These are phyloP conservation scores for Chrysomallon squamiferum DNA, from an alignment of 1,140 invertebrate genomes.

Conservation along the genomic window DNA sequence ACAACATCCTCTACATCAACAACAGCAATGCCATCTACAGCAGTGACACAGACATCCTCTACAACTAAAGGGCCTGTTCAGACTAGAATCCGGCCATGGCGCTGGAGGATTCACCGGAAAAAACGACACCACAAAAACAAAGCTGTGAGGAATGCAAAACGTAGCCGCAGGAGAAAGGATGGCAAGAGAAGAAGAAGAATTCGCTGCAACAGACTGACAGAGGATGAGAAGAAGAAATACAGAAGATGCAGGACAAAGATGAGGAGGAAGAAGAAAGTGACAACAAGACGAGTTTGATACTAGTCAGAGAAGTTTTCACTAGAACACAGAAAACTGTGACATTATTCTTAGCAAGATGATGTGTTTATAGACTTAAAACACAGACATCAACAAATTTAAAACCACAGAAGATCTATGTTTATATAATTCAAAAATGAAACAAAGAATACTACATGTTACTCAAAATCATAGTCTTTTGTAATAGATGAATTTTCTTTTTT, in stretches of 20 bases:
- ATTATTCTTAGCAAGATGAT: no score
- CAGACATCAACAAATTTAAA: no score
- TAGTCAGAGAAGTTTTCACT: no score
- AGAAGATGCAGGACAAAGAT: constrained; percentile 14
- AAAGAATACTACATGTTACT: no score
- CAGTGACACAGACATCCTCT: background rate
- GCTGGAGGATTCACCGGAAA: constrained; percentile 16
- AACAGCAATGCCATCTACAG: constrained; percentile 3
- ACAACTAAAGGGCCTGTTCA: constrained; percentile 8
- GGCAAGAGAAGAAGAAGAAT: constrained; percentile 11
- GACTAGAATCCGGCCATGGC: background rate
- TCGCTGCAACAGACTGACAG: constrained; percentile 8
- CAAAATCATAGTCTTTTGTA: no score
- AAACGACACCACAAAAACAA: constrained; percentile 18
- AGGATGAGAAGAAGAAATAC: constrained; percentile 8
- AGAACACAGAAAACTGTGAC: no score
- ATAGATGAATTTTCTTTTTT: no score
- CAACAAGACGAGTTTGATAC: constrained; percentile 15
- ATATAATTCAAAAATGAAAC: no score
- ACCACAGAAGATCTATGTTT: no score
- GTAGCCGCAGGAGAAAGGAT: constrained; percentile 23
- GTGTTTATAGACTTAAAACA: no score
- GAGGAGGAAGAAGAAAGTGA: constrained; percentile 10
- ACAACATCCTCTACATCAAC: constrained; percentile 3
- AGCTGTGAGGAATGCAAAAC: constrained; percentile 19